Evolutionary conservation across 2,888 invertebrate species (phyloP).

Genomic region (Ecliptopera silaceata): DNA sequence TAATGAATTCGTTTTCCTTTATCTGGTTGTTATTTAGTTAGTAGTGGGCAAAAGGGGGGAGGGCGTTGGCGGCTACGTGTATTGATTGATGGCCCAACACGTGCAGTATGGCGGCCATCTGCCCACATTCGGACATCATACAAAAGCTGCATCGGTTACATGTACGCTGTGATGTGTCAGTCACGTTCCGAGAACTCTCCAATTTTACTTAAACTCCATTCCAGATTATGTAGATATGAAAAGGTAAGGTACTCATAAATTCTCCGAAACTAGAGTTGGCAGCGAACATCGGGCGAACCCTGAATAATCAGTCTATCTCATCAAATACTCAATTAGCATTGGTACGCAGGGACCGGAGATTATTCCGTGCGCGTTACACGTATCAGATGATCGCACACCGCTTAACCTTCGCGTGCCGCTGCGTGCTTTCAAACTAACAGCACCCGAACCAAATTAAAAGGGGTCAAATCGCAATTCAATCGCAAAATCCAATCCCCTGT

Average conservation of each 20-base stretch:
- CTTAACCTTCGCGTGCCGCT: constrained; percentile 55
- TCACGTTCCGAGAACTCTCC: constrained; percentile 23
- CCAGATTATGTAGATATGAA: constrained; percentile 25
- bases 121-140: constrained; percentile 37
- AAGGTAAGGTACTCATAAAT: constrained; percentile 12
- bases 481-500: constrained; percentile 55
- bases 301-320: constrained; percentile 58
- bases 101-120: constrained; percentile 49
- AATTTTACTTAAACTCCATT: constrained; percentile 9
- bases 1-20: constrained; percentile 58
- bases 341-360: constrained; percentile 62
- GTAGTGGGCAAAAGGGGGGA: constrained; percentile 41
- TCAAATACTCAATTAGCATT: constrained; percentile 68
- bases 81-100: constrained; percentile 66
- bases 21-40: constrained; percentile 65
- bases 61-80: constrained; percentile 45
- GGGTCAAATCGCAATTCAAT: constrained; percentile 60
- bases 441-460: constrained; percentile 54
- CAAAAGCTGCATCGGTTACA: constrained; percentile 35
- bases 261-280: constrained; percentile 24
- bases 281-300: constrained; percentile 39
- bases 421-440: constrained; percentile 40
- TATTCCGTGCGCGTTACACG: constrained; percentile 47
- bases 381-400: constrained; percentile 56
- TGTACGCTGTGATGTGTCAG: constrained; percentile 26